Evolutionary conservation across 2,113 vertebrate genomes (phyloP).

Genomic region (Vicugna pacos): DNA sequence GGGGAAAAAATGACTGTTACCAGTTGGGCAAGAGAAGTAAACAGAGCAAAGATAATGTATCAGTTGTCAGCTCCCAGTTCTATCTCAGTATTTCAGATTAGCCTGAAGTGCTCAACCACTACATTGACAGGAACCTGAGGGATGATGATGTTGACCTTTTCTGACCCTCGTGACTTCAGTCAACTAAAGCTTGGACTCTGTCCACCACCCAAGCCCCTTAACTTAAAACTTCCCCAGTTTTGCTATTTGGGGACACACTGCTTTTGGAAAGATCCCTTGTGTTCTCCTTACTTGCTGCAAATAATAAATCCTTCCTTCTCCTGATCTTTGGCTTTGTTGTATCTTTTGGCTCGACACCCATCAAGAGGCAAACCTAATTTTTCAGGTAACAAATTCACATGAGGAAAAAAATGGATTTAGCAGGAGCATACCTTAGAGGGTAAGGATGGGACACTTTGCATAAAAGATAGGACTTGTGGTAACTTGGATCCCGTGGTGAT

Average conservation of each 20-base stretch:
- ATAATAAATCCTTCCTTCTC: not conserved
- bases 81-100: not conserved
- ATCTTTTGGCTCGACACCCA: not conserved
- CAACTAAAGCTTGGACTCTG: not conserved
- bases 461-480: not conserved
- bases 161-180: not conserved
- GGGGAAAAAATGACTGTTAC: not conserved
- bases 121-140: not conserved
- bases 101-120: not conserved
- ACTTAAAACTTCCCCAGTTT: not conserved
- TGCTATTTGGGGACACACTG: not conserved
- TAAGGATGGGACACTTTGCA: not conserved
- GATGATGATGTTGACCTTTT: not conserved
- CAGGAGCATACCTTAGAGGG: not conserved
- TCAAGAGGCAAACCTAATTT: not conserved
- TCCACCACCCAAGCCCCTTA: not conserved
- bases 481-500: not conserved
- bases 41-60: not conserved
- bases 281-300: not conserved
- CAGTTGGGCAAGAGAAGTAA: not conserved
- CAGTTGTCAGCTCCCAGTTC: not conserved
- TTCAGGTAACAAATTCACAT: not conserved
- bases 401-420: not conserved
- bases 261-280: not conserved
- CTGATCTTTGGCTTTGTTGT: not conserved